phyloP scores from a whole-genome alignment of 2,888 invertebrate species.

The Cephus rjabovi region DNA sequence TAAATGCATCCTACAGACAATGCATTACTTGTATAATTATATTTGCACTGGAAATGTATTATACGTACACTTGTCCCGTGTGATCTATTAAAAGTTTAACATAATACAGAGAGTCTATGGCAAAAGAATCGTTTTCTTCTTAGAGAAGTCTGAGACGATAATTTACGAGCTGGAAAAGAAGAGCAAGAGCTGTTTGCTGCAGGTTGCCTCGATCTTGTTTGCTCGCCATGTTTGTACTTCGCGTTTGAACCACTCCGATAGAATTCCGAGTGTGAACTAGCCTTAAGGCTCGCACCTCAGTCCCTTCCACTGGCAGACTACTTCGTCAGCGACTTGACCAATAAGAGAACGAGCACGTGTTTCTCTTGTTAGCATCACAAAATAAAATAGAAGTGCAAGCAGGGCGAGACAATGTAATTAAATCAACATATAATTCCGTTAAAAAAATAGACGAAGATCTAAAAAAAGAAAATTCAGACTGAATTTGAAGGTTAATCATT shows the following conservation, averaged over 20 bases:
- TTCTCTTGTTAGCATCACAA: not conserved
- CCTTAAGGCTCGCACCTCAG: not conserved
- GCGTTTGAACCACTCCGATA: constrained; percentile 20
- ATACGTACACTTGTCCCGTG: not conserved
- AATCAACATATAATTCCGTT: not conserved
- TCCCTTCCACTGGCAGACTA: not conserved
- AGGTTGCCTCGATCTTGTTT: constrained; percentile 19
- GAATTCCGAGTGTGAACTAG: constrained; percentile 17
- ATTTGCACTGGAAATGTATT: not conserved
- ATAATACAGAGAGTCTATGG: not conserved
- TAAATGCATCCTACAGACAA: not conserved
- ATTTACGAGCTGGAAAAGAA: constrained; percentile 20
- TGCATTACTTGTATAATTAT: not conserved
- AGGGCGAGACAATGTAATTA: not conserved
- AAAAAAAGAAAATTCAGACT: not conserved
- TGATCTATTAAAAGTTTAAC: not conserved
- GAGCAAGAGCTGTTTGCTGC: constrained; percentile 12
- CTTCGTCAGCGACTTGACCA: not conserved
- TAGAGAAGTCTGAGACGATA: constrained; percentile 11
- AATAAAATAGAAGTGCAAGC: not conserved
- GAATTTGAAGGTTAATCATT: not conserved
- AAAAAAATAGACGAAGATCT: not conserved
- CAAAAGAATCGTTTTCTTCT: not conserved
- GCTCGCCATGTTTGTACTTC: constrained; percentile 19
- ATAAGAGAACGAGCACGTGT: not conserved